Evolutionary conservation across 1,140 invertebrate genomes (phyloP).

Genomic region (Caenorhabditis brenneri): DNA sequence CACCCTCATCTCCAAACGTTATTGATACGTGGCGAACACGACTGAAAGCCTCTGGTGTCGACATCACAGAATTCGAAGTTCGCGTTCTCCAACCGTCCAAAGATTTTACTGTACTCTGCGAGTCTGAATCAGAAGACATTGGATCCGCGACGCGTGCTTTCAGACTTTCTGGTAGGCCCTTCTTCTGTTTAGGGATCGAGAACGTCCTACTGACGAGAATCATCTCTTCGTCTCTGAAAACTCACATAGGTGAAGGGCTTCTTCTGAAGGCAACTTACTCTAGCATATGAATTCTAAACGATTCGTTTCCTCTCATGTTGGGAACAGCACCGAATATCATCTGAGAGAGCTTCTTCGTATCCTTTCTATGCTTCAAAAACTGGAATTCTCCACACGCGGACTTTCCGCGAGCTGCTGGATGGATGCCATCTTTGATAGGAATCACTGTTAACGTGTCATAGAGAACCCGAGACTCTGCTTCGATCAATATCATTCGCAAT

Average conservation of each 20-base stretch:
- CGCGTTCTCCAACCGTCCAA: slow-evolving; percentile 7
- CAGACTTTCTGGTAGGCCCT: background rate
- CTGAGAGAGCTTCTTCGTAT: slow-evolving; percentile 3
- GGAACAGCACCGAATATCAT: slow-evolving; percentile 28
- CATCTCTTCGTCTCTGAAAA: background rate
- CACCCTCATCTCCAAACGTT: background rate
- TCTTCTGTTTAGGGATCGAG: background rate
- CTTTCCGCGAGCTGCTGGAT: background rate
- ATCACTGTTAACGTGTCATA: slow-evolving; percentile 33
- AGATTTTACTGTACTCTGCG: slow-evolving; percentile 13
- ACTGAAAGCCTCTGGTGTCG: slow-evolving; percentile 21
- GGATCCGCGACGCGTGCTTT: background rate
- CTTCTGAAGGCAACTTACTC: background rate
- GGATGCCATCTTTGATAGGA: background rate
- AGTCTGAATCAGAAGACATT: background rate
- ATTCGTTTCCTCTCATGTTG: background rate
- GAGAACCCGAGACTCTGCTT: slow-evolving; percentile 19
- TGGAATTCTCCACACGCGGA: slow-evolving; percentile 22
- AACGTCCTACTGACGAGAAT: slow-evolving; percentile 7
- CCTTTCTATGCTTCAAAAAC: background rate
- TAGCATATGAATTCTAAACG: slow-evolving; percentile 2
- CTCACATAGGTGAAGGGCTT: background rate
- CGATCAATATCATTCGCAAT: slow-evolving; percentile 36
- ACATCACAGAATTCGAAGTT: background rate
- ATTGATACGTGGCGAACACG: background rate